Base-by-base conservation (phyloP, 2,888 invertebrate genomes). In the Agapostemon virescens region DNA sequence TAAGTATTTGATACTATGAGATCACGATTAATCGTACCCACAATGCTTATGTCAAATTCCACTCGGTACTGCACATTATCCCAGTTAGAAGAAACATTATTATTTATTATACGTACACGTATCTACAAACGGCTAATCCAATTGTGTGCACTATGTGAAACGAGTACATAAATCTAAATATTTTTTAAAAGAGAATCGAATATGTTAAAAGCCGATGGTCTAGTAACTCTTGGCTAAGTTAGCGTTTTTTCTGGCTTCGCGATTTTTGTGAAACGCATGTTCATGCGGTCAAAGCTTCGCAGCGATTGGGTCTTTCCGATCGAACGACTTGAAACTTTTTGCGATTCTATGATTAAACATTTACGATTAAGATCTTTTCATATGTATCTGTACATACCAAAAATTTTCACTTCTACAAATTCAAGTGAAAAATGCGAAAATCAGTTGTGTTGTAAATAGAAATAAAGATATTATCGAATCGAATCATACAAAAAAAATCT, bases 21-120 rank as follows among this genome's bases (percentile, higher is more conserved):
- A 81, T 77, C 77, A 82, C 49, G 42, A 81, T 77, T 81, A 77
- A 77, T 74, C 45, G 64, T 71, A 42, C 20, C 72, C 38, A 30
- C 38, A 67, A 77, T 20, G 40, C 64, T 81, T 61, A 61, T 69
- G 66, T 82, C 68, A 81, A 77, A 69, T 68, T 72, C 45, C 49
- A 49, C 64, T 76, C 23, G 40, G 9, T 5, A 11, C 13, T 58
- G 45, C 26, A 69, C 30, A n/a, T 42, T 67, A 61, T 38, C 40
- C 36, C 20, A 17, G 36, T 42, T 72, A 45, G 15, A 15, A 71
- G 49, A 7, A 9, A 64, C 45, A 15, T 49, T 49, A 30, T 74
- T 33, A 58, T 52, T 45, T 63, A 26, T 33, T 42, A 42, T 74
- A 52, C 58, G 11, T 70, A 67, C 58, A 42, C 49, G 42, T 67